Conservation (phyloP, 2,113 vertebrate species). For the Chascanopsetta lugubris region DNA sequence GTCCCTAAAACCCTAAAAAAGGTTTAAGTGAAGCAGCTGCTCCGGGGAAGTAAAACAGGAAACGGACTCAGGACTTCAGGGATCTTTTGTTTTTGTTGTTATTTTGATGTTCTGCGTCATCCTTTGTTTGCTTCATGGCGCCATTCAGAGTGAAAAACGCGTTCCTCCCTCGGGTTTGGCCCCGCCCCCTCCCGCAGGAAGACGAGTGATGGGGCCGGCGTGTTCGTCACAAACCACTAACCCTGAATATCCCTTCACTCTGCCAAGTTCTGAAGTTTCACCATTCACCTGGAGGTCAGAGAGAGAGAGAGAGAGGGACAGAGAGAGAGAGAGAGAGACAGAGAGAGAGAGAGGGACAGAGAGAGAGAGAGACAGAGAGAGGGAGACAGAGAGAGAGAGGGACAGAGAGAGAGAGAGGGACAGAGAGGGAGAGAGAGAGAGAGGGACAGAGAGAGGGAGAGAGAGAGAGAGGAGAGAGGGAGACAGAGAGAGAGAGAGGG, state of each 20-base stretch:
- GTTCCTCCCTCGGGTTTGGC: neutral
- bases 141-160: neutral
- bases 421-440: too few relatives aligned
- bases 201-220: conserved; percentile 45
- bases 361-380: too few relatives aligned
- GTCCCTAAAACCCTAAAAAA: too few relatives aligned
- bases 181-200: neutral
- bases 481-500: too few relatives aligned
- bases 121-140: neutral
- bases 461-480: too few relatives aligned
- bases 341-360: too few relatives aligned
- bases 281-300: conserved; percentile 34
- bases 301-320: conserved; percentile 4
- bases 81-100: neutral
- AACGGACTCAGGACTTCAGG: neutral
- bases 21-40: too few relatives aligned
- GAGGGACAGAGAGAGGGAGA: too few relatives aligned
- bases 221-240: conserved; percentile 59
- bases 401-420: too few relatives aligned
- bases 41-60: too few relatives aligned
- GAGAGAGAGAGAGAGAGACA: neutral
- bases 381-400: too few relatives aligned
- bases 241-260: conserved; percentile 42
- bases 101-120: neutral
- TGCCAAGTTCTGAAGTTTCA: conserved; percentile 14